Conservation (phyloP, 2,113 vertebrate species). For the Cygnus buccinator region DNA sequence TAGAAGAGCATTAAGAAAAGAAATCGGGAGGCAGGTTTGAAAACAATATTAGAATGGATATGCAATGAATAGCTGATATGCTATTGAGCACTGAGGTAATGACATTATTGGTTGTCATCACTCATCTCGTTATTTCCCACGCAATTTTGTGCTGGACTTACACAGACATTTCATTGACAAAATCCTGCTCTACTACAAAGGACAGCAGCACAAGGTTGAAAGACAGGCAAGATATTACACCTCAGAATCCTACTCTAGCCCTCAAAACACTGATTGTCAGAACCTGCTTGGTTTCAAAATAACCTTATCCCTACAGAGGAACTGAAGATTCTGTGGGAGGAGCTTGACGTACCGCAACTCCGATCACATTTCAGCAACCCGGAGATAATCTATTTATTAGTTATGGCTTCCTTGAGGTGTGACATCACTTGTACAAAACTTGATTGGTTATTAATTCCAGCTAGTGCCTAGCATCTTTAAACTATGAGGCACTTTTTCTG, state of each 20-base stretch:
- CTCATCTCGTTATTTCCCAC: constrained; percentile 62
- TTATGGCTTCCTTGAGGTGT: constrained; percentile 80
- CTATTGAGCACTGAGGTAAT: constrained; percentile 88
- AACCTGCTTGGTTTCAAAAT: constrained; percentile 37
- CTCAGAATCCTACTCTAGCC: constrained; percentile 44
- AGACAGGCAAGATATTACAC: constrained; percentile 45
- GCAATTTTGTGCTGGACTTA: background rate
- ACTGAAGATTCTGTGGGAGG: constrained; percentile 2
- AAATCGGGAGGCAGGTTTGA: constrained; percentile 68
- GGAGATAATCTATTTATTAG: constrained; percentile 58
- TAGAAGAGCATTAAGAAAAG: constrained; percentile 62
- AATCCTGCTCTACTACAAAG: background rate
- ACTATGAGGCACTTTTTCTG: constrained; percentile 93
- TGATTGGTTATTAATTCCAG: constrained; percentile 70
- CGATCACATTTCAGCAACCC: constrained; percentile 29
- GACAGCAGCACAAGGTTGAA: constrained; percentile 42
- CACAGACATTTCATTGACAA: background rate
- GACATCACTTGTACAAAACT: constrained; percentile 71
- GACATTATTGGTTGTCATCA: constrained; percentile 92
- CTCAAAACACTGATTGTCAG: constrained; percentile 61
- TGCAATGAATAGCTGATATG: constrained; percentile 85
- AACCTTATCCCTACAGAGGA: constrained; percentile 27
- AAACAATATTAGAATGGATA: constrained; percentile 64
- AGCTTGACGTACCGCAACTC: background rate
- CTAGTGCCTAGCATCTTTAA: constrained; percentile 86